phyloP scores from a whole-genome alignment of 2,888 invertebrate genomes.

The Dromius quadrimaculatus region DNA sequence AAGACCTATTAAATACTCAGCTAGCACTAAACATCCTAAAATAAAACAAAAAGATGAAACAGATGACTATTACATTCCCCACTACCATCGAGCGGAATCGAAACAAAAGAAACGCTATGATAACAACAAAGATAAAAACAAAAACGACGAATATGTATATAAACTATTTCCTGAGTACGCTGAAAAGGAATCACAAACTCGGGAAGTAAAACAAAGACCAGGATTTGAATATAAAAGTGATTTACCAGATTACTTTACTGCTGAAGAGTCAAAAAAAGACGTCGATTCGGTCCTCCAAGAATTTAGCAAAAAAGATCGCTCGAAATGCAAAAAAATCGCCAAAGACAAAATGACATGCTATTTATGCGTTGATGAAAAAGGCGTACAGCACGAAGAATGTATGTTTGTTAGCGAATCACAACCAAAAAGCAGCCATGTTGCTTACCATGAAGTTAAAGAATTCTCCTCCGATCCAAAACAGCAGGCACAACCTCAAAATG shows the following conservation, averaged over 20 bases:
- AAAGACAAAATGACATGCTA: conserved; percentile 84
- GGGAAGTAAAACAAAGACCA: conserved; percentile 67
- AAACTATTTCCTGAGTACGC: conserved; percentile 66
- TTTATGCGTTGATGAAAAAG: conserved; percentile 77
- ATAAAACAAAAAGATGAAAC: conserved; percentile 20
- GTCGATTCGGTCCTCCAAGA: conserved; percentile 80
- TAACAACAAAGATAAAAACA: conserved; percentile 62
- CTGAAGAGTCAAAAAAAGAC: conserved; percentile 74
- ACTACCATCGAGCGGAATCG: conserved; percentile 25
- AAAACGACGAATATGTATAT: conserved; percentile 68
- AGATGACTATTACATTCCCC: conserved; percentile 8
- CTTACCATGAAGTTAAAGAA: conserved; percentile 77
- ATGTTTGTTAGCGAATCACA: conserved; percentile 80
- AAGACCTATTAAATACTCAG: conserved; percentile 54
- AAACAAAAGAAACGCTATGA: conserved; percentile 52
- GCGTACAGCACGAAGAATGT: conserved; percentile 82
- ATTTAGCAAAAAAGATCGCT: conserved; percentile 79
- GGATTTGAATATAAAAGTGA: conserved; percentile 57
- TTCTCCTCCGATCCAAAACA: conserved; percentile 67
- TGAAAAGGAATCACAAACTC: conserved; percentile 62
- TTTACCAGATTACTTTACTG: conserved; percentile 60
- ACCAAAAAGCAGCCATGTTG: conserved; percentile 74
- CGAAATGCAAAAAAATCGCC: conserved; percentile 77
- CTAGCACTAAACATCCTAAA: conserved; percentile 24
- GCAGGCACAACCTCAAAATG: conserved; percentile 63